phyloP scores from a whole-genome alignment of 1,140 invertebrate genomes.

The Nephotettix cincticeps region DNA sequence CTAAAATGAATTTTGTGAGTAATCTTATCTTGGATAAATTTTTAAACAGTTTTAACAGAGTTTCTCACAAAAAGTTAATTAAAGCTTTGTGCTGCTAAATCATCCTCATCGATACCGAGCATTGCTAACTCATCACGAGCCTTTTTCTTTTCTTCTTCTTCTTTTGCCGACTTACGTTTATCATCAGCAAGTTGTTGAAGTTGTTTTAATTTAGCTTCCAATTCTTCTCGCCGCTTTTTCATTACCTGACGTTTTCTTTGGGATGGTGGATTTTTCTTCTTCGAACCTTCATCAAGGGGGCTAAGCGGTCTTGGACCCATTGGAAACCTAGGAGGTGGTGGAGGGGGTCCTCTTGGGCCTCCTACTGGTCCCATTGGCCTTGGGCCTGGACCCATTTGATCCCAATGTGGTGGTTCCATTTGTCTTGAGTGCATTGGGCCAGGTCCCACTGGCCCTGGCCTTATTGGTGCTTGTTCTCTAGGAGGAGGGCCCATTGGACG shows the following conservation, averaged over 20 bases:
- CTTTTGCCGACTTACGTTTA: not conserved
- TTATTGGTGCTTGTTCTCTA: not conserved
- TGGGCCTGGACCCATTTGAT: constrained; percentile 1
- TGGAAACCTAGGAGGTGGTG: constrained; percentile 11
- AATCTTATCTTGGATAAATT: no score
- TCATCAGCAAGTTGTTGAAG: constrained; percentile 6
- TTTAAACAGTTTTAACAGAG: no score
- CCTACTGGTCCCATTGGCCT: not conserved
- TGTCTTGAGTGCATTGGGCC: not conserved
- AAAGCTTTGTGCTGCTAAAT: constrained; percentile 57
- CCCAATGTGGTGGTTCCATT: not conserved
- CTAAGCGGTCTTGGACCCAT: not conserved
- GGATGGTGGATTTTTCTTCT: constrained; percentile 39
- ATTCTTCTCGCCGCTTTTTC: constrained; percentile 34
- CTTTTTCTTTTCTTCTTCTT: constrained; percentile 44
- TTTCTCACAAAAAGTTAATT: no score
- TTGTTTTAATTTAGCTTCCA: constrained; percentile 23
- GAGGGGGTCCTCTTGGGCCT: not conserved
- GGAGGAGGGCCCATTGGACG: not conserved
- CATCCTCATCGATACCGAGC: constrained; percentile 66
- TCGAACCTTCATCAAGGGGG: not conserved
- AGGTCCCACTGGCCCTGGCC: not conserved
- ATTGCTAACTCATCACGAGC: constrained; percentile 65
- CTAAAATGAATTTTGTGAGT: no score
- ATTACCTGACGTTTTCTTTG: constrained; percentile 38